These are phyloP conservation scores for Sturnira hondurensis DNA, from an alignment of 2,113 vertebrate genomes.

Conservation along the genomic window DNA sequence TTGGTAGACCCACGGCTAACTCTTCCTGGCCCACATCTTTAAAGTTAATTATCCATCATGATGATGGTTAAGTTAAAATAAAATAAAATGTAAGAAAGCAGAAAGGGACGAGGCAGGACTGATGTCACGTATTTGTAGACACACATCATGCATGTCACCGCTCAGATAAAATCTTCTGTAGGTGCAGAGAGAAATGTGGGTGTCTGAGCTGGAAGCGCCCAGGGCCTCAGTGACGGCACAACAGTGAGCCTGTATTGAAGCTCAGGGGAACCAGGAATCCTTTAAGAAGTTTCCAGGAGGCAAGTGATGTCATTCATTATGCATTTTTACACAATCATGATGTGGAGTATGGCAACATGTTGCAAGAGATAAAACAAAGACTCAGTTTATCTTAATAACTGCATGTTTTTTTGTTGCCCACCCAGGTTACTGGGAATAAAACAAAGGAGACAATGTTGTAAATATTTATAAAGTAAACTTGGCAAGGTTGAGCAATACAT, in stretches of 20 bases:
- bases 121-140: fast-evolving
- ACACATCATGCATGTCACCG: not conserved
- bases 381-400: not conserved
- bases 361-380: not conserved
- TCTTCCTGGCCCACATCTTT: no score
- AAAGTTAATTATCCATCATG: not conserved
- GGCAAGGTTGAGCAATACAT: not conserved
- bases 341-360: not conserved
- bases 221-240: not conserved
- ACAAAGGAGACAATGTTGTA: not conserved
- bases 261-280: not conserved
- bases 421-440: not conserved
- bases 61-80: not conserved
- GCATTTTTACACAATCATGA: no score
- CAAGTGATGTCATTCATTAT: not conserved
- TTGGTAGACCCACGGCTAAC: not conserved
- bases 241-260: not conserved
- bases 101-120: not conserved
- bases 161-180: no score
- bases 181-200: not conserved
- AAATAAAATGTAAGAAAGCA: not conserved
- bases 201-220: not conserved
- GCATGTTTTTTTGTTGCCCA: not conserved
- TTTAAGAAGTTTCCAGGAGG: not conserved
- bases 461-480: not conserved